Evolutionary conservation across 2,113 vertebrate genomes (phyloP).

Genomic region (Numenius arquata): DNA sequence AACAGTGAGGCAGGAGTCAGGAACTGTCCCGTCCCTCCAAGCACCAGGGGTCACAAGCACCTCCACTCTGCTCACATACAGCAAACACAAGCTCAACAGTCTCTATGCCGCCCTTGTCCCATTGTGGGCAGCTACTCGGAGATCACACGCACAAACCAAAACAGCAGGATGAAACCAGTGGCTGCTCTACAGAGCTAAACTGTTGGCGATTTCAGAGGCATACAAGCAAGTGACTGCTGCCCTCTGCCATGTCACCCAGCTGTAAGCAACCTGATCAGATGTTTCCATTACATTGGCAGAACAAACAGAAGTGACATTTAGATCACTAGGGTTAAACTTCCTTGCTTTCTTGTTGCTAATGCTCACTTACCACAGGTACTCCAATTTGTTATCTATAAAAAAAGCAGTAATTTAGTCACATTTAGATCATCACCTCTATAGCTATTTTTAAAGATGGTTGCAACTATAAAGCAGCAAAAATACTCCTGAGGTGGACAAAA

Average conservation of each 20-base stretch:
- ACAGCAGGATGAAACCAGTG: fast-evolving
- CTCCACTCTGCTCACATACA: background rate
- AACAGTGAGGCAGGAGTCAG: background rate
- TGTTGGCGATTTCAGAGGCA: fast-evolving
- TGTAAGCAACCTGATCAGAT: background rate
- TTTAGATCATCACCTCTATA: background rate
- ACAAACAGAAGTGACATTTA: background rate
- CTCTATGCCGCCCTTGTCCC: fast-evolving
- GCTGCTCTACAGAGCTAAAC: background rate
- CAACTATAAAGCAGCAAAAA: background rate
- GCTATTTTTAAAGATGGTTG: background rate
- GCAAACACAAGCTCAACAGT: background rate
- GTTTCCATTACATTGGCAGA: background rate
- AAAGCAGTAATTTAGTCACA: background rate
- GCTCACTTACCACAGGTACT: background rate
- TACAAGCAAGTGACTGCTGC: background rate
- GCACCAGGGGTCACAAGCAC: background rate
- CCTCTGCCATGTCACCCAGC: background rate
- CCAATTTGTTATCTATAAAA: background rate
- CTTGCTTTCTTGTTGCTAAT: background rate
- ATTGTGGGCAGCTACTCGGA: background rate
- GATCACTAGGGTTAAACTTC: background rate
- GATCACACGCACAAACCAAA: fast-evolving
- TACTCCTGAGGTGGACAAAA: background rate
- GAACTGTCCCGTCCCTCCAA: background rate